Percentiles rank a stretch among this genome's conserved stretches.
Conservation (phyloP, 2,797 vertebrate genomes). For the Gobio occitaniae region DNA sequence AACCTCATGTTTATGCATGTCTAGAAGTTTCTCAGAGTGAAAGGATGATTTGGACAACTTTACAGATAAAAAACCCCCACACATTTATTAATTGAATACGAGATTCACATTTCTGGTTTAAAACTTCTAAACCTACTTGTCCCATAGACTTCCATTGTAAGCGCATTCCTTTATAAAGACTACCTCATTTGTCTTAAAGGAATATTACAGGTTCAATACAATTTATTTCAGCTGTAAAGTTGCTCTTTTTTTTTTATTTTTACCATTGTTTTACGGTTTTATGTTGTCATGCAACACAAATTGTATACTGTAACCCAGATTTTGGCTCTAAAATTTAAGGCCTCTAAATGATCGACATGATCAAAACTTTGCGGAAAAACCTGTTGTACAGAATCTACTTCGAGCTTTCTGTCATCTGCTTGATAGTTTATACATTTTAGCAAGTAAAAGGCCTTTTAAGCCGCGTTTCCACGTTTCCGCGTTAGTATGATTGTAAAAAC, state of each 20-base stretch:
- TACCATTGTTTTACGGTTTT: not conserved
- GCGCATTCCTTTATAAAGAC: not conserved
- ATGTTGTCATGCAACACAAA: not conserved
- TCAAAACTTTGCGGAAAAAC: too few relatives aligned
- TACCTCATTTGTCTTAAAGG: not conserved
- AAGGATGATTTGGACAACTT: not conserved
- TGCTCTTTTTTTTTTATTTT: too few relatives aligned
- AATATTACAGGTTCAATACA: not conserved
- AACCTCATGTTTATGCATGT: constrained; percentile 18
- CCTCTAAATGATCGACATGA: too few relatives aligned
- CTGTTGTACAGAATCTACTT: too few relatives aligned
- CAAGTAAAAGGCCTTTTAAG: too few relatives aligned
- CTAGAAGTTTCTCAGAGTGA: not conserved
- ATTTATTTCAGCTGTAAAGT: not conserved
- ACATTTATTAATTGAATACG: not conserved
- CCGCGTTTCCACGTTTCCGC: too few relatives aligned
- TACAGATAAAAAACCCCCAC: not conserved
- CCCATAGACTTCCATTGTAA: not conserved
- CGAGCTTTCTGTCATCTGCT: too few relatives aligned
- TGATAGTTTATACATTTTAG: too few relatives aligned
- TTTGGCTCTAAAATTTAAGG: too few relatives aligned
- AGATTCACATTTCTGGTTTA: not conserved
- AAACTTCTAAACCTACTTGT: not conserved
- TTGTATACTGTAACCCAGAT: too few relatives aligned
- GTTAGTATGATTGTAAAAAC: too few relatives aligned